Evolutionary conservation across 2,113 vertebrate species (phyloP).

Genomic region (Brachyhypopomus gauderio): DNA sequence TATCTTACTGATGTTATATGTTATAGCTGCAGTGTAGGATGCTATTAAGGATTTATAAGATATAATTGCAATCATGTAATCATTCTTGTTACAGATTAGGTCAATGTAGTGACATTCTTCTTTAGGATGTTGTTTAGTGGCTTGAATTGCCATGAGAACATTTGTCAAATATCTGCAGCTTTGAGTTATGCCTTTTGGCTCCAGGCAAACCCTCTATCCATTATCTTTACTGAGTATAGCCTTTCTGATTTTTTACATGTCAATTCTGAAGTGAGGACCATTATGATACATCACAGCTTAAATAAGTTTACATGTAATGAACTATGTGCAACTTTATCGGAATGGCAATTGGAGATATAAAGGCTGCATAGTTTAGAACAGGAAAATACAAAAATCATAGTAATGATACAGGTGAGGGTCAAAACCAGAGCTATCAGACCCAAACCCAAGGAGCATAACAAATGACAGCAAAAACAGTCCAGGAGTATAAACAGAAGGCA

Average conservation of each 20-base stretch:
- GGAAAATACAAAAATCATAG: too few relatives aligned
- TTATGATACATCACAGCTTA: conserved; percentile 32
- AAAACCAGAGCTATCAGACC: too few relatives aligned
- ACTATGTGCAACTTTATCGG: too few relatives aligned
- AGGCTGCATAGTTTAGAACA: too few relatives aligned
- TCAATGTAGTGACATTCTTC: neutral
- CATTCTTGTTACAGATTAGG: neutral
- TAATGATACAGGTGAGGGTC: too few relatives aligned
- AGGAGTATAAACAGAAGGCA: too few relatives aligned
- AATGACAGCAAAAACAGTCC: too few relatives aligned
- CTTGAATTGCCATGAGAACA: conserved; percentile 29
- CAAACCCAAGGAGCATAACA: too few relatives aligned
- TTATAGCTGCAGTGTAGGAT: neutral
- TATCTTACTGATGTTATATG: neutral
- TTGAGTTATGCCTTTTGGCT: conserved; percentile 37
- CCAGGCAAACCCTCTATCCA: conserved; percentile 37
- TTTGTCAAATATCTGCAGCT: conserved; percentile 20
- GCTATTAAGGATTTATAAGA: neutral
- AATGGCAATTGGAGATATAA: too few relatives aligned
- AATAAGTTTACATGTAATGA: conserved; percentile 26
- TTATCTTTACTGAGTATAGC: conserved; percentile 48
- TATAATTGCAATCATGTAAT: neutral
- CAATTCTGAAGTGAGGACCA: conserved; percentile 27
- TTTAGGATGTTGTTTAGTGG: neutral
- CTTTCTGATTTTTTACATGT: conserved; percentile 47